Base-by-base conservation (phyloP, 2,797 vertebrate species). In the Scolopax rusticola region DNA sequence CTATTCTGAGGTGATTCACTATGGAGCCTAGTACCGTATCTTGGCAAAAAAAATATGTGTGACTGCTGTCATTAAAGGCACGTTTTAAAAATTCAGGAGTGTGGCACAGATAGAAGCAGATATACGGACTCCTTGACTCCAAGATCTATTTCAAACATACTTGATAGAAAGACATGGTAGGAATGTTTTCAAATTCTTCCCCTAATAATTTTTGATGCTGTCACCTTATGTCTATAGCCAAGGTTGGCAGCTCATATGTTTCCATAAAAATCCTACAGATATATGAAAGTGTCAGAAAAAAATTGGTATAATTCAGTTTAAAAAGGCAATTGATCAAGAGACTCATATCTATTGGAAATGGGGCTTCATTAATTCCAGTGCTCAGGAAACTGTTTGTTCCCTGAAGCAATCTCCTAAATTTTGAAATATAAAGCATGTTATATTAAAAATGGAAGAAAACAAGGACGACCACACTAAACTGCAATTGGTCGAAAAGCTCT, bases 191-290 rank as follows among this genome's bases (percentile, higher is more conserved):
- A 85, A 32, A 40, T n/a, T 84, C 83, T 91, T 60, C 32, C 41
- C 20, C 30, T 41, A 84, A 87, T 92, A 92, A 60, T 63, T 95
- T 93, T 67, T 89, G 84, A 56, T 67, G 78, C 69, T 92, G 75
- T 83, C 89, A 64, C 51, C 54, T 60, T 95, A 74, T 92, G 96
- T 94, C 47, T 84, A 9, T 21, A 79, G 78, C 36, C 87, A 60
- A 80, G 40, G 28, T 87, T 95, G 84, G 60, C 87, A 92, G 71
- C 40, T 91, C 5, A 5, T 91, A 32, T 16, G n/a, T 93, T 95
- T 80, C 75, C 30, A 51, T 45, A 65, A 74, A 93, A 93, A 75
- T 74, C 45, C 51, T 77, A 32, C 56, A 56, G 68, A 78, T 78
- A 86, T 64, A 74, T 78, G 71, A 28, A 79, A 83, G 32, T 51